Percentiles rank a stretch among this genome's conserved stretches.
phyloP scores from a whole-genome alignment of 1,140 invertebrate species.

The Mactra quadrangularis region DNA sequence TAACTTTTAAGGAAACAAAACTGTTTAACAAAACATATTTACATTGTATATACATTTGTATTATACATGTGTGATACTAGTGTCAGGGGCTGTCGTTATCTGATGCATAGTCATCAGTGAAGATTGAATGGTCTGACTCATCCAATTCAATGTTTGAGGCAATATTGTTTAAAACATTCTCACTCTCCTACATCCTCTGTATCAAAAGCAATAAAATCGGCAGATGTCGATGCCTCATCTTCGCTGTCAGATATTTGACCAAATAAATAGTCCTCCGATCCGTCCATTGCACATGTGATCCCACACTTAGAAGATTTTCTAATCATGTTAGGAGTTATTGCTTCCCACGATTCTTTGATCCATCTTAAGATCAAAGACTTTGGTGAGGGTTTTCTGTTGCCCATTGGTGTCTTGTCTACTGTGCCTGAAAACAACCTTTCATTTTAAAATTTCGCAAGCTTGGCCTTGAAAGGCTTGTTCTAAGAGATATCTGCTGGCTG shows the following conservation, averaged over 20 bases:
- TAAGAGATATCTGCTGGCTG: constrained; percentile 40
- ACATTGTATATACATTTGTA: too few relatives aligned
- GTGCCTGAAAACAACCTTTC: constrained; percentile 45
- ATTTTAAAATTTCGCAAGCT: constrained; percentile 22
- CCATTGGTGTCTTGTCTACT: constrained; percentile 23
- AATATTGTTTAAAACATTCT: too few relatives aligned
- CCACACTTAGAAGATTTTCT: constrained; percentile 40
- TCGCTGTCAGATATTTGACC: not conserved
- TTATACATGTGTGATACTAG: too few relatives aligned
- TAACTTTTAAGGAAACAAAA: too few relatives aligned
- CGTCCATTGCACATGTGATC: constrained; percentile 9
- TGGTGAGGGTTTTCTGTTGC: constrained; percentile 10
- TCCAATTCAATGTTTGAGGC: too few relatives aligned
- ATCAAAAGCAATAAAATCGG: too few relatives aligned
- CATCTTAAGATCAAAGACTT: constrained; percentile 4
- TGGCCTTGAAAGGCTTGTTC: constrained; percentile 38
- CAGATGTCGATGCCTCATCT: too few relatives aligned
- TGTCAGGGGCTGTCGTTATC: too few relatives aligned
- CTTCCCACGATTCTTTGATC: constrained; percentile 49
- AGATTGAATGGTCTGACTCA: too few relatives aligned
- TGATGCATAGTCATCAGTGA: too few relatives aligned
- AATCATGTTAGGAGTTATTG: constrained; percentile 17
- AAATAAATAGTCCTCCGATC: constrained; percentile 41
- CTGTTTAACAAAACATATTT: too few relatives aligned
- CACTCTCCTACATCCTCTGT: too few relatives aligned